Percentiles rank a stretch among this genome's conserved stretches.
Conservation (phyloP, 2,113 vertebrate species). For the Antigone vipio region DNA sequence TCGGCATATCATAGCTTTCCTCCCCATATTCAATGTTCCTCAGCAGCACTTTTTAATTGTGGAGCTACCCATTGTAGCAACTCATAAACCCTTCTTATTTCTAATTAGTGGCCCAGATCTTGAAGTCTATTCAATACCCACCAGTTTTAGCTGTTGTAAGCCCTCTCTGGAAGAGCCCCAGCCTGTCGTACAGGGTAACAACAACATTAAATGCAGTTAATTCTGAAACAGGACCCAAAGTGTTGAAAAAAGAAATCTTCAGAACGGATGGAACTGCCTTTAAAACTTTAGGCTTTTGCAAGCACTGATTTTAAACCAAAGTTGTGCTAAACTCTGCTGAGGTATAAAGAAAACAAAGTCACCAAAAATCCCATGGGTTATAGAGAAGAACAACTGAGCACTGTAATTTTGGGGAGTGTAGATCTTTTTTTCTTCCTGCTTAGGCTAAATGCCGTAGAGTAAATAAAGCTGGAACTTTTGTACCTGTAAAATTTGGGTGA, state of each 20-base stretch:
- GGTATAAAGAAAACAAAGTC: background rate
- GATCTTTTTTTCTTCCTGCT: background rate
- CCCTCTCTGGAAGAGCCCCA: background rate
- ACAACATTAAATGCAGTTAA: background rate
- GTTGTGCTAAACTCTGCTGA: background rate
- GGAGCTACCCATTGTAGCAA: background rate
- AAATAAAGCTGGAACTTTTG: background rate
- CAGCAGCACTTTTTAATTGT: background rate
- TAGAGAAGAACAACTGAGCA: background rate
- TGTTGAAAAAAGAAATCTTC: background rate
- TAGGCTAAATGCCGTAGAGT: background rate
- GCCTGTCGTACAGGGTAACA: background rate
- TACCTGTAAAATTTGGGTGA: background rate
- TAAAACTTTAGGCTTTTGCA: background rate
- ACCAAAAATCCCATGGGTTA: background rate
- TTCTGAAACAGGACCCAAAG: background rate
- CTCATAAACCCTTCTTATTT: background rate
- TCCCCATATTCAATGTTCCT: accelerated
- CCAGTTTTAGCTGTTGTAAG: background rate
- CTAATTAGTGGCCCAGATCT: background rate
- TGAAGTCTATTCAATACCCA: no score
- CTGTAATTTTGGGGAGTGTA: background rate
- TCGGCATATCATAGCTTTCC: accelerated
- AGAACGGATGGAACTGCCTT: background rate
- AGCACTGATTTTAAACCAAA: background rate